A percentile compares a stretch with the other conserved stretches of the same genome.
Evolutionary conservation across 2,888 invertebrate species (phyloP).

Genomic region (Agelastica alni): DNA sequence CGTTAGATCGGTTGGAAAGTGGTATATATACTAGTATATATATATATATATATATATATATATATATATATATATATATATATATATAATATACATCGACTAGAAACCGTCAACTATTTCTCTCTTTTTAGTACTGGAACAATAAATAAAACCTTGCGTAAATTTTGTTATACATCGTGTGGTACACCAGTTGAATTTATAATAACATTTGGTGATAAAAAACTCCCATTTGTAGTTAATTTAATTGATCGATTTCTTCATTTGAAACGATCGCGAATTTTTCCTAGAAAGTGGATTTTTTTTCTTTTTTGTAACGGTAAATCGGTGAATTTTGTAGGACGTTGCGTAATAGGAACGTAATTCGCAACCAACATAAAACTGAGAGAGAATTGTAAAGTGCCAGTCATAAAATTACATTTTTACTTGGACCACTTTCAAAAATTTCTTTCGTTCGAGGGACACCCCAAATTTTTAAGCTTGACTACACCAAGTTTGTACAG

Average conservation of each 20-base stretch:
- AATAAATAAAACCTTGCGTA: conserved; percentile 28
- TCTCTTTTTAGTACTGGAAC: conserved; percentile 15
- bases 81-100: conserved; percentile 21
- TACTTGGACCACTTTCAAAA: too few species aligned
- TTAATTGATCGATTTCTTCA: conserved; percentile 22
- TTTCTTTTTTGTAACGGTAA: conserved; percentile 12
- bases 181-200: conserved; percentile 24
- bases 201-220: too few species aligned
- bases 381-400: too few species aligned
- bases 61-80: not conserved
- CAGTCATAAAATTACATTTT: too few species aligned
- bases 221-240: conserved; percentile 8
- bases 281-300: conserved; percentile 15
- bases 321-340: conserved; percentile 10
- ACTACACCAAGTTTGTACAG: too few species aligned
- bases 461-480: too few species aligned
- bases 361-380: not conserved
- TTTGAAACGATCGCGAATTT: conserved; percentile 11
- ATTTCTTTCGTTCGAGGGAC: too few species aligned
- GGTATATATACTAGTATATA: conserved; percentile 1
- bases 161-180: conserved; percentile 26
- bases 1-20: conserved; percentile 13
- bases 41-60: too few species aligned
- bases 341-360: conserved; percentile 2
- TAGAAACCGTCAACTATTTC: conserved; percentile 20